These are phyloP conservation scores for Mesaphorura yosii DNA, from an alignment of 1,140 invertebrate species.

Conservation along the genomic window DNA sequence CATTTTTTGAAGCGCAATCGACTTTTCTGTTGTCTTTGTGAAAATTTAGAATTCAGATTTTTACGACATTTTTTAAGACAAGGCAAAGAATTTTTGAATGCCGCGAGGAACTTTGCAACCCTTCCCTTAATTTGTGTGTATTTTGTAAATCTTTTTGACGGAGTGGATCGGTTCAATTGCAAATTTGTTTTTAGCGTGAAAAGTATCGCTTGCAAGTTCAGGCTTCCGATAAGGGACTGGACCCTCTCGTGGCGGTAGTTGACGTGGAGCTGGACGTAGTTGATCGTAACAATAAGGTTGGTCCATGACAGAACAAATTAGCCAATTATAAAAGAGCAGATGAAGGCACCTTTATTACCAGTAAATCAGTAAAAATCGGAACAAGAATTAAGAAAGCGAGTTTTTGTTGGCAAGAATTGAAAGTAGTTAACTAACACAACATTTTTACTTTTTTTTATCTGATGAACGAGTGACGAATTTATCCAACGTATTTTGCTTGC, in stretches of 20 bases:
- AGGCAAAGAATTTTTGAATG: neutral
- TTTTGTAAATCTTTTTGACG: neutral
- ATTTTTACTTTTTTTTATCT: no score
- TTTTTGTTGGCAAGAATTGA: no score
- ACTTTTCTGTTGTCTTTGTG: no score
- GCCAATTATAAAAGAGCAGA: no score
- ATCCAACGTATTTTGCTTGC: no score
- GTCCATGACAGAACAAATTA: neutral
- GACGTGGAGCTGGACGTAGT: conserved; percentile 94
- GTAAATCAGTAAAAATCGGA: no score
- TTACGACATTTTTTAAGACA: no score
- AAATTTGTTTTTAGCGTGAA: conserved; percentile 71
- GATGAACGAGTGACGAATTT: no score
- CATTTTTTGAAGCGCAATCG: neutral
- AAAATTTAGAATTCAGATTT: no score
- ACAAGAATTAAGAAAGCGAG: no score
- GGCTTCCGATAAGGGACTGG: conserved; percentile 74
- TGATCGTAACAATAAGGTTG: conserved; percentile 47
- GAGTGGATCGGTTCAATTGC: neutral
- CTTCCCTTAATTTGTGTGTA: neutral
- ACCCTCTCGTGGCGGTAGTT: conserved; percentile 75
- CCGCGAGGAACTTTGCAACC: neutral
- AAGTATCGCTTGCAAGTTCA: conserved; percentile 85
- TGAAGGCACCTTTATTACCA: no score
- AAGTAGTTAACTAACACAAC: no score